Conservation (phyloP, 1,140 invertebrate genomes). For the Metaphire vulgaris region DNA sequence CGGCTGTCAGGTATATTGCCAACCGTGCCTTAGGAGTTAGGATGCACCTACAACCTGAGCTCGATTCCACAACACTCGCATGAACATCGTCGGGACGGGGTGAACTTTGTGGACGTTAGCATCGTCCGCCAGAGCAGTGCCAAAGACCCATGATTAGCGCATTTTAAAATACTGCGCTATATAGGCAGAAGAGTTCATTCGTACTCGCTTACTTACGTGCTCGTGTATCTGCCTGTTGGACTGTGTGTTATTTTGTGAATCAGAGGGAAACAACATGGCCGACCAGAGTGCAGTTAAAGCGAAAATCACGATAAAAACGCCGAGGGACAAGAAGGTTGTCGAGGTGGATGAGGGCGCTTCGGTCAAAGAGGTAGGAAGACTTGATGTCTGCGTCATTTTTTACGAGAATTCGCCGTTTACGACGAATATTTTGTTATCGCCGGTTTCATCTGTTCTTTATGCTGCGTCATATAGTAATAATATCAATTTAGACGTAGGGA, state of each 20-base stretch:
- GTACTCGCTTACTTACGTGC: not conserved
- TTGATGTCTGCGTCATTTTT: constrained; percentile 13
- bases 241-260: too few species aligned
- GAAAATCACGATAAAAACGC: constrained; percentile 87
- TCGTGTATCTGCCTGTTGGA: not conserved
- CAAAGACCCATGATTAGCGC: too few species aligned
- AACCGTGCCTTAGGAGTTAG: too few species aligned
- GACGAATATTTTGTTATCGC: not conserved
- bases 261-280: constrained; percentile 40
- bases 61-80: too few species aligned
- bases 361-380: constrained; percentile 71
- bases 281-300: constrained; percentile 54
- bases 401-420: constrained; percentile 18
- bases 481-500: not conserved
- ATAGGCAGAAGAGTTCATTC: too few species aligned
- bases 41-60: too few species aligned
- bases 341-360: constrained; percentile 76
- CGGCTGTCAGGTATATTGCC: too few species aligned
- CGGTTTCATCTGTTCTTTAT: not conserved
- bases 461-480: not conserved
- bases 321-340: constrained; percentile 85
- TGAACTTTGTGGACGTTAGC: too few species aligned
- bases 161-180: too few species aligned
- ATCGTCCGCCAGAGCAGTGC: too few species aligned
- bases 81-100: too few species aligned